These are phyloP conservation scores for Aphelinus certus DNA, from an alignment of 1,140 invertebrate species.

Conservation along the genomic window DNA sequence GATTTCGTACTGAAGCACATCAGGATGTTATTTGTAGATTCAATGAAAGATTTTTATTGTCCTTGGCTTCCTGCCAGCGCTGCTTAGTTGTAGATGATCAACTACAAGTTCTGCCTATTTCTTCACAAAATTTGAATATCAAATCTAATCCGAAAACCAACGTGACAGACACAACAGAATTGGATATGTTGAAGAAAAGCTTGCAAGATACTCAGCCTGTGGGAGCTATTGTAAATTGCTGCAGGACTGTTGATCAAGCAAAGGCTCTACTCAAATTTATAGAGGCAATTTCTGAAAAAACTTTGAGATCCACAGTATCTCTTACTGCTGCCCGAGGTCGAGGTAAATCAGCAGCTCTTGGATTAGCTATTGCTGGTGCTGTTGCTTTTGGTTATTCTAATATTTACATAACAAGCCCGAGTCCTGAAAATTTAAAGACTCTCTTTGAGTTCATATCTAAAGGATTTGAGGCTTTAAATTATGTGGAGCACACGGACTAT, in stretches of 20 bases:
- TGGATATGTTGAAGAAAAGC: constrained; percentile 78
- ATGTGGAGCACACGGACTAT: constrained; percentile 97
- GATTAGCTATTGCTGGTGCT: constrained; percentile 88
- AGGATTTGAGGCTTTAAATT: constrained; percentile 93
- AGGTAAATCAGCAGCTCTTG: constrained; percentile 98
- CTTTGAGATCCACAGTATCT: constrained; percentile 87
- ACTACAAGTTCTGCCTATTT: constrained; percentile 90
- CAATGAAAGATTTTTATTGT: constrained; percentile 96
- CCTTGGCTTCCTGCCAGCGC: constrained; percentile 85
- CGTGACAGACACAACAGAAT: constrained; percentile 68
- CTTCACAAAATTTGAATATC: constrained; percentile 86
- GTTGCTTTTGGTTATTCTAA: constrained; percentile 94
- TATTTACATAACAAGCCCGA: constrained; percentile 97
- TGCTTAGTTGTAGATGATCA: constrained; percentile 96
- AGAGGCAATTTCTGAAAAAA: constrained; percentile 95
- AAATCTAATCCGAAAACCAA: constrained; percentile 70
- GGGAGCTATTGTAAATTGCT: constrained; percentile 88
- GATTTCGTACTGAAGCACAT: constrained; percentile 93
- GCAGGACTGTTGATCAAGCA: constrained; percentile 93
- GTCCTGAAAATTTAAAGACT: constrained; percentile 98
- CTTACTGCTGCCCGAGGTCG: constrained; percentile 96
- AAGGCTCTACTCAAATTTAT: constrained; percentile 94
- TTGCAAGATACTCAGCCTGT: constrained; percentile 90
- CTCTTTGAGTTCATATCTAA: constrained; percentile 98
- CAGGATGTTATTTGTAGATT: constrained; percentile 92